Conservation (phyloP, 30 jellyfish, hydroid and myxozoan genomes). For the Clytia hemisphaerica region DNA sequence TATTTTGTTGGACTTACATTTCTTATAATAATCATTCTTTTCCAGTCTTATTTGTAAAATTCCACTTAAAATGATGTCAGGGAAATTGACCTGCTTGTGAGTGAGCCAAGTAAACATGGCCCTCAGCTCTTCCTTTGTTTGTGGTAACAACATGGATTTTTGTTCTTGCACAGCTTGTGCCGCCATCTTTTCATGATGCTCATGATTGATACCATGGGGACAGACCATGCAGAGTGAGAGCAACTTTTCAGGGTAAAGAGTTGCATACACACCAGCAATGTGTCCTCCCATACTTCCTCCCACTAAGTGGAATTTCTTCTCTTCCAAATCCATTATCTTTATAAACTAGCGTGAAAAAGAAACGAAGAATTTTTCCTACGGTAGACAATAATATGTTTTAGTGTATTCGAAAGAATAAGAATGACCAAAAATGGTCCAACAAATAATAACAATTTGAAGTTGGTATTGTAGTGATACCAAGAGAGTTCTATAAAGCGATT, state of each 20-base stretch:
- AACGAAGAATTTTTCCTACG: no score
- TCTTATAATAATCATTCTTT: slow-evolving; percentile 33
- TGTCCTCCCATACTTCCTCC: slow-evolving; percentile 71
- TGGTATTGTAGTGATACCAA: no score
- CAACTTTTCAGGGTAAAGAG: slow-evolving; percentile 38
- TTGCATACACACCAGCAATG: slow-evolving; percentile 61
- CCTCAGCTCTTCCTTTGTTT: slow-evolving; percentile 42
- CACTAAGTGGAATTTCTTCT: slow-evolving; percentile 47
- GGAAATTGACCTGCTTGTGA: slow-evolving; percentile 45
- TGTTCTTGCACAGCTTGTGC: slow-evolving; percentile 14
- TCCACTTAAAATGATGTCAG: slow-evolving; percentile 46
- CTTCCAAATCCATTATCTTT: slow-evolving; percentile 44
- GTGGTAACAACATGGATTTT: slow-evolving; percentile 44
- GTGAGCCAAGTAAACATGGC: slow-evolving; percentile 42
- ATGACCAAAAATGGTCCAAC: no score
- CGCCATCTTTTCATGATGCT: slow-evolving; percentile 28
- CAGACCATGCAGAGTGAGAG: slow-evolving; percentile 45
- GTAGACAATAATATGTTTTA: no score
- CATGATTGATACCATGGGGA: slow-evolving; percentile 58
- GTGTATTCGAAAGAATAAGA: no score
- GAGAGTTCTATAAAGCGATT: no score
- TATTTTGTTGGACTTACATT: slow-evolving; percentile 38
- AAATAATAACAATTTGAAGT: no score
- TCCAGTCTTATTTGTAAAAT: slow-evolving; percentile 47
- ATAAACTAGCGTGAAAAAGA: no score